These are phyloP conservation scores for Pungitius pungitius DNA, from an alignment of 2,113 vertebrate species.

Conservation along the genomic window DNA sequence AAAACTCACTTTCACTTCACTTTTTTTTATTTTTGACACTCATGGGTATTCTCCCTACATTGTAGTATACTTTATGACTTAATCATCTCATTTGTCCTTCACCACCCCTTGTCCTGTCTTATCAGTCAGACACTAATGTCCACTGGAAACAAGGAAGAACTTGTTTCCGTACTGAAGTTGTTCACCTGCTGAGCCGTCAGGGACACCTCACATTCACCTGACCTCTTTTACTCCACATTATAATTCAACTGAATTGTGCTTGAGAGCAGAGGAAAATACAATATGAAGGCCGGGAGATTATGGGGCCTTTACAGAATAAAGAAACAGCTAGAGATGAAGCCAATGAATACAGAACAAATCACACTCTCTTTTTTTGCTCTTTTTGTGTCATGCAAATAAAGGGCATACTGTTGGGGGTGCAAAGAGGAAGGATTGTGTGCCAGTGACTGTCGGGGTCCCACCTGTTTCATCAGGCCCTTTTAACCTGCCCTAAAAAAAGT, in stretches of 20 bases:
- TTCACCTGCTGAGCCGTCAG: constrained; percentile 55
- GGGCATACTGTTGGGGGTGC: constrained; percentile 17
- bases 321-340: constrained; percentile 49
- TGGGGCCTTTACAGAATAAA: constrained; percentile 52
- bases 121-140: constrained; percentile 35
- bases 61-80: constrained; percentile 65
- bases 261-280: constrained; percentile 40
- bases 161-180: constrained; percentile 21
- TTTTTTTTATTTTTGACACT: constrained; percentile 72
- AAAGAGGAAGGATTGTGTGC: constrained; percentile 48
- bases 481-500: constrained; percentile 47
- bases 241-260: constrained; percentile 51
- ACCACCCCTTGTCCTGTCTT: constrained; percentile 50
- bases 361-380: constrained; percentile 56
- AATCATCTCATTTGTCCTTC: constrained; percentile 68
- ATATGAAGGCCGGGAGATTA: constrained; percentile 41
- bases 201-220: constrained; percentile 63
- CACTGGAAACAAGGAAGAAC: constrained; percentile 32
- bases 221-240: constrained; percentile 59
- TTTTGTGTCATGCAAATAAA: constrained; percentile 70
- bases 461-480: constrained; percentile 75
- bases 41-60: constrained; percentile 52
- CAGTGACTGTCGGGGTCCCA: constrained; percentile 68
- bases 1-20: constrained; percentile 12
- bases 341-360: constrained; percentile 61